These are phyloP conservation scores for Miniopterus natalensis DNA, from an alignment of 2,113 vertebrate genomes.

Conservation along the genomic window DNA sequence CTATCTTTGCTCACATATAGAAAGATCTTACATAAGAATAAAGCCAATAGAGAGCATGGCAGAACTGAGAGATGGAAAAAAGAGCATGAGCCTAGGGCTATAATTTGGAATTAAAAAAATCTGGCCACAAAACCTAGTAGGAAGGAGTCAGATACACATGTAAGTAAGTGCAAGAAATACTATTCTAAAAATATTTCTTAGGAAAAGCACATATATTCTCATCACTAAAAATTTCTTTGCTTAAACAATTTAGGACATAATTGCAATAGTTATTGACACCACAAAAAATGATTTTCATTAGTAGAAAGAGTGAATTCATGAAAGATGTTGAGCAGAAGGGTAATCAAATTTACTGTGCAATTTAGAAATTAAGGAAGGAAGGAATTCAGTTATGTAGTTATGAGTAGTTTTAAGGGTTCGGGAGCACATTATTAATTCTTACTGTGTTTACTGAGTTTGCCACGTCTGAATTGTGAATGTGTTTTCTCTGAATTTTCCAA, in stretches of 20 bases:
- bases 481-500: slow-evolving; percentile 18
- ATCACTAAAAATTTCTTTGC: background rate
- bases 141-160: background rate
- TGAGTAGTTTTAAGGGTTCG: background rate
- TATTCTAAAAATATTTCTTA: background rate
- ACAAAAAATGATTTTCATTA: background rate
- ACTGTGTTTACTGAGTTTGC: background rate
- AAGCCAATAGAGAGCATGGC: background rate
- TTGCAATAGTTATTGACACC: background rate
- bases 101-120: background rate
- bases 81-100: background rate
- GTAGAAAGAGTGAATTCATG: background rate
- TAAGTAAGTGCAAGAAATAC: background rate
- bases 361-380: slow-evolving; percentile 11
- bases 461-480: background rate
- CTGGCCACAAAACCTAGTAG: background rate
- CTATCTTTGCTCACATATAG: background rate
- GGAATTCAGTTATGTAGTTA: background rate
- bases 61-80: background rate
- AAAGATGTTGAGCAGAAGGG: background rate
- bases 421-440: background rate
- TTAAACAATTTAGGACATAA: background rate
- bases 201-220: background rate
- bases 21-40: background rate
- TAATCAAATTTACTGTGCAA: background rate